These are phyloP conservation scores for Epinotia brunnichana DNA, from an alignment of 2,888 invertebrate species.

Conservation along the genomic window DNA sequence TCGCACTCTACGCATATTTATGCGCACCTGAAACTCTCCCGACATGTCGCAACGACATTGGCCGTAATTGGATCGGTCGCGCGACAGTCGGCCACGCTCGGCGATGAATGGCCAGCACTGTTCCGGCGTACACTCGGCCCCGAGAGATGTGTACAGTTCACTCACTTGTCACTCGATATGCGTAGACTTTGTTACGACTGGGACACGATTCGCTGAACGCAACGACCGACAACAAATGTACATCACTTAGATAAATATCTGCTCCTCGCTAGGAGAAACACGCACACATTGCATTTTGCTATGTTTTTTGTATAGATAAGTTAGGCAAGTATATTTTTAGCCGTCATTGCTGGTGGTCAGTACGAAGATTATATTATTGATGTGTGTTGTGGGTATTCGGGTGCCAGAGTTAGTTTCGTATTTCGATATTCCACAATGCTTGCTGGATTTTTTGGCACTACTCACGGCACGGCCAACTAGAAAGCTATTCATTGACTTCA, in stretches of 20 bases:
- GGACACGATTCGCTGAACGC: not conserved
- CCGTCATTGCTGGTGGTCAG: not conserved
- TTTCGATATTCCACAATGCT: no score
- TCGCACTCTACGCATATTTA: constrained; percentile 36
- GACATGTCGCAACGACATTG: constrained; percentile 21
- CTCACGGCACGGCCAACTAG: no score
- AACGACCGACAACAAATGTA: constrained; percentile 16
- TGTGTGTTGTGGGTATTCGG: no score
- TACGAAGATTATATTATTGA: no score
- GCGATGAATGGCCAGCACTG: constrained; percentile 28
- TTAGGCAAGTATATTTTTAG: not conserved
- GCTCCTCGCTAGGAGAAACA: not conserved
- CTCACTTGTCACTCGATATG: constrained; percentile 9
- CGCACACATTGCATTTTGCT: not conserved
- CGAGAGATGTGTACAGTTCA: constrained; percentile 3
- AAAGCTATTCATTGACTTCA: no score
- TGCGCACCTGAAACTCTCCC: constrained; percentile 17
- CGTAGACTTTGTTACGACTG: constrained; percentile 1
- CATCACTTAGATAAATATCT: constrained; percentile 24
- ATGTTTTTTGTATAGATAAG: not conserved
- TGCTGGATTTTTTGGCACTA: no score
- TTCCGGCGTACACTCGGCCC: constrained; percentile 1
- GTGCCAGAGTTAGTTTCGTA: no score
- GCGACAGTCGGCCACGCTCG: constrained; percentile 34
- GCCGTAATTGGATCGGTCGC: constrained; percentile 28